A percentile compares a stretch with the other conserved stretches of the same genome.
Evolutionary conservation across 2,113 vertebrate genomes (phyloP).

Genomic region (Lethenteron camtschaticum): DNA sequence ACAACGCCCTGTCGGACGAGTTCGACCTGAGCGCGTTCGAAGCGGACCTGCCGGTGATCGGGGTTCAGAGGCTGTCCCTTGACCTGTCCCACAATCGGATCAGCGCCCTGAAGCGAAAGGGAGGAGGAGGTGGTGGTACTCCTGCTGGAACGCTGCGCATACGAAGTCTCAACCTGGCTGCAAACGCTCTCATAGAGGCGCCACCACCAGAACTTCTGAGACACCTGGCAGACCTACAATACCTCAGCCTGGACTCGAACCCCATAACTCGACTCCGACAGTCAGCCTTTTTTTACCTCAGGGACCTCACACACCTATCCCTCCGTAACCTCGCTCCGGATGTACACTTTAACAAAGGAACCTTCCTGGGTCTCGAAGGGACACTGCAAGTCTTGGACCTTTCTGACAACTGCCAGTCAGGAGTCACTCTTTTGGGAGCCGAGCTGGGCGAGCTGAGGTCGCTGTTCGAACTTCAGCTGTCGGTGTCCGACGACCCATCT

Average conservation of each 20-base stretch:
- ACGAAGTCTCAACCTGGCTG: constrained; percentile 52
- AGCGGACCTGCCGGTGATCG: no score
- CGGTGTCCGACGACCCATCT: no score
- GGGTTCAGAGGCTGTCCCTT: neutral
- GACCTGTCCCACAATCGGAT: constrained; percentile 63
- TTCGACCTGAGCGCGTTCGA: constrained; percentile 36
- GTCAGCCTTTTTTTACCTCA: constrained; percentile 33
- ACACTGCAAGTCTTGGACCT: constrained; percentile 64
- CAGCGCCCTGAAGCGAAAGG: constrained; percentile 17
- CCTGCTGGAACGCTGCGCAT: constrained; percentile 23
- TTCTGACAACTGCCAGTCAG: constrained; percentile 32
- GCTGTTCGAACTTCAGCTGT: no score
- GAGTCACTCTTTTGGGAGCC: no score
- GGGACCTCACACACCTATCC: constrained; percentile 49
- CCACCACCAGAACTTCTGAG: constrained; percentile 28
- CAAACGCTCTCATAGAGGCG: constrained; percentile 32
- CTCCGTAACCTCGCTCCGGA: constrained; percentile 27
- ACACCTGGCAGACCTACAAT: constrained; percentile 32
- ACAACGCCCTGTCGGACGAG: constrained; percentile 39
- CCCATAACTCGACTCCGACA: constrained; percentile 29
- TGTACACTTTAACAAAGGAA: no score
- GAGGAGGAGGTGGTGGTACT: constrained; percentile 6
- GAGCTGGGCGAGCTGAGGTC: no score
- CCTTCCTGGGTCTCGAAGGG: constrained; percentile 19
- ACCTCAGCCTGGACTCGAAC: constrained; percentile 62